Evolutionary conservation across 1,140 invertebrate species (phyloP).

Genomic region (Cherax destructor): DNA sequence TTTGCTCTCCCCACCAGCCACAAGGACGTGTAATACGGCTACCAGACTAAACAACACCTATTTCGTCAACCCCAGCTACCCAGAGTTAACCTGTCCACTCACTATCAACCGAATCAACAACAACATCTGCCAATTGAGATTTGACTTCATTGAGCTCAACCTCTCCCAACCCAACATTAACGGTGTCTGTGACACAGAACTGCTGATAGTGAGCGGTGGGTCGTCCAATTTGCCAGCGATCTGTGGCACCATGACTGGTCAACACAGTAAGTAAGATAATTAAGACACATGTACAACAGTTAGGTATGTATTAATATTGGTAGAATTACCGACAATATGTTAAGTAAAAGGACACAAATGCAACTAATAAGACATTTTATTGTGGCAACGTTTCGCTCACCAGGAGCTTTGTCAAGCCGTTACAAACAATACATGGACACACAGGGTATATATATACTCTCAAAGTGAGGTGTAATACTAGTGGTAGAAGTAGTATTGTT

Average conservation of each 20-base stretch:
- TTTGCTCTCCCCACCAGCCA: constrained; percentile 49
- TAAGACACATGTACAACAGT: no score
- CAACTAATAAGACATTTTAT: no score
- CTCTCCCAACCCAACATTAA: constrained; percentile 84
- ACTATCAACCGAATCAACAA: constrained; percentile 82
- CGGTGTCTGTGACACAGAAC: constrained; percentile 80
- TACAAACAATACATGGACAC: no score
- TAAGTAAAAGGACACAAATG: no score
- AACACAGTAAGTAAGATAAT: not conserved
- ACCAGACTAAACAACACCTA: constrained; percentile 73
- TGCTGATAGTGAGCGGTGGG: not conserved
- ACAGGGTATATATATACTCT: no score
- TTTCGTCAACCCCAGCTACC: constrained; percentile 75
- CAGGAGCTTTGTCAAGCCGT: no score
- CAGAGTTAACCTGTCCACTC: constrained; percentile 82
- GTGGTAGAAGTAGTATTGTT: no score
- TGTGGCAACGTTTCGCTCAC: no score
- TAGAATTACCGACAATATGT: no score
- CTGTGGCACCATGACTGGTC: not conserved
- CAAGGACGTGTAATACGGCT: constrained; percentile 72
- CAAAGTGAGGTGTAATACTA: no score
- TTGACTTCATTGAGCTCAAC: constrained; percentile 85
- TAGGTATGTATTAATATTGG: no score
- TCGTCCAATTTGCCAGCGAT: not conserved
- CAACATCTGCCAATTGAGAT: constrained; percentile 85